phyloP scores from a whole-genome alignment of 1,140 invertebrate genomes.

The Bactericera cockerelli region DNA sequence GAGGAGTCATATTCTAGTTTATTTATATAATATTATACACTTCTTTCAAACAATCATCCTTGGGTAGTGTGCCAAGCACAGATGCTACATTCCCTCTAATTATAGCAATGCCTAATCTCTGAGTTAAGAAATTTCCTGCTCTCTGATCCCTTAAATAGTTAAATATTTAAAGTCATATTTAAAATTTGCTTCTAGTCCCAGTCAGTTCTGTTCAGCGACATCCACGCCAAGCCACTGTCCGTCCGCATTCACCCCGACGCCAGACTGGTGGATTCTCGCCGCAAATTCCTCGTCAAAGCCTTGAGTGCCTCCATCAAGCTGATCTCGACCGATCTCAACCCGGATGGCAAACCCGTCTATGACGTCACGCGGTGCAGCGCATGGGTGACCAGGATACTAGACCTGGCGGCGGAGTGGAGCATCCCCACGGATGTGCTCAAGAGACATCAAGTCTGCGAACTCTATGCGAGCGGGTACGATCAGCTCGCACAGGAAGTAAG shows the following conservation, averaged over 20 bases:
- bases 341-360: no score
- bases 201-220: slow-evolving; percentile 32
- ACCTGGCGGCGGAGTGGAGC: slow-evolving; percentile 61
- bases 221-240: slow-evolving; percentile 29
- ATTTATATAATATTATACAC: no score
- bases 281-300: slow-evolving; percentile 30
- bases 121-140: no score
- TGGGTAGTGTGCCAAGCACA: no score
- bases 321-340: background rate
- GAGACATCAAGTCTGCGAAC: slow-evolving; percentile 56
- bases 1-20: no score
- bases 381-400: slow-evolving; percentile 53
- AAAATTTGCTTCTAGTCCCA: slow-evolving; percentile 31
- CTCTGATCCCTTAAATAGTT: no score
- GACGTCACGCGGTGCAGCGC: background rate
- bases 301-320: slow-evolving; percentile 26
- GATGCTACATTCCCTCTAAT: no score
- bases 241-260: slow-evolving; percentile 28
- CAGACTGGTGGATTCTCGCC: slow-evolving; percentile 25
- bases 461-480: slow-evolving; percentile 64
- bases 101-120: no score
- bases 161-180: no score
- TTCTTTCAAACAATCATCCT: no score
- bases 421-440: slow-evolving; percentile 57
- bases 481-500: slow-evolving; percentile 52